A percentile compares a stretch with the other conserved stretches of the same genome.
phyloP scores from a whole-genome alignment of 2,113 vertebrate species.

The Salminus brasiliensis region DNA sequence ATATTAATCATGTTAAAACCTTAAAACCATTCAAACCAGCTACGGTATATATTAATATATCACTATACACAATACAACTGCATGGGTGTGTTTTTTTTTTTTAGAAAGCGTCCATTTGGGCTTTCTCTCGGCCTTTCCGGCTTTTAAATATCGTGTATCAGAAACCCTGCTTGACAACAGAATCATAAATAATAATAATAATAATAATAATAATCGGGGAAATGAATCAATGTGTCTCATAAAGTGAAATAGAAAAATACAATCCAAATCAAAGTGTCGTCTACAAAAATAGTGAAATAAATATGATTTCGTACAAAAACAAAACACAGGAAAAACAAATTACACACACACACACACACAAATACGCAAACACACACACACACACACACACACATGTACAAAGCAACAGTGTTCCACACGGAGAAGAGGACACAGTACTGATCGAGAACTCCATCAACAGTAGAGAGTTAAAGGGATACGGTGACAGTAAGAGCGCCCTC shows the following conservation, averaged over 20 bases:
- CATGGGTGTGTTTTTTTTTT: constrained; percentile 75
- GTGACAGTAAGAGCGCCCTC: constrained; percentile 58
- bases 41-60: constrained; percentile 58
- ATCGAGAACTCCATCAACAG: constrained; percentile 76
- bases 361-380: too few species aligned
- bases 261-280: constrained; percentile 93
- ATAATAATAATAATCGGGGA: too few species aligned
- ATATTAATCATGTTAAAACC: constrained; percentile 63
- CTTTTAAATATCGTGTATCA: constrained; percentile 81
- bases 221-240: constrained; percentile 71
- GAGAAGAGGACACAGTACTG: constrained; percentile 82
- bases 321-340: constrained; percentile 78
- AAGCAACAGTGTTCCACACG: constrained; percentile 92
- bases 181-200: constrained; percentile 88
- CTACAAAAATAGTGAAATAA: constrained; percentile 99
- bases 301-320: constrained; percentile 93
- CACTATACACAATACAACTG: constrained; percentile 56
- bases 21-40: constrained; percentile 67
- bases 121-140: constrained; percentile 77
- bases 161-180: constrained; percentile 87
- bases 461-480: constrained; percentile 71
- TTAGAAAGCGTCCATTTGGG: constrained; percentile 76
- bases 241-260: constrained; percentile 99
- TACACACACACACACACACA: constrained; percentile 60
- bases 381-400: constrained; percentile 60